A percentile compares a stretch with the other conserved stretches of the same genome.
phyloP scores from a whole-genome alignment of 2,888 invertebrate species.

The Calliscelio sp. region DNA sequence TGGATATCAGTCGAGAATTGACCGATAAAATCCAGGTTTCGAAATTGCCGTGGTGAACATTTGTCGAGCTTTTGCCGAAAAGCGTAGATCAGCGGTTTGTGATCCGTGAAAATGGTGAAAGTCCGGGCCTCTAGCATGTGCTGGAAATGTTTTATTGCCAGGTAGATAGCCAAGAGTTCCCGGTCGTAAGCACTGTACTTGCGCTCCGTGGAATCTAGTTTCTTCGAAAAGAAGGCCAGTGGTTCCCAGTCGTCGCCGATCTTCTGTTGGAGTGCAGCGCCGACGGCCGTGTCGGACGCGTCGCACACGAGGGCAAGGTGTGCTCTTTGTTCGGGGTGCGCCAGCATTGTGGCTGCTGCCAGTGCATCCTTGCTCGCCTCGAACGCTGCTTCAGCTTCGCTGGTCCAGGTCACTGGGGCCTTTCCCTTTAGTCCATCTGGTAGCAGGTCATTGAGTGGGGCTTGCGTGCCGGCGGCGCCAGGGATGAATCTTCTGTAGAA shows the following conservation, averaged over 20 bases:
- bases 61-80: constrained; percentile 38
- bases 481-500: constrained; percentile 53
- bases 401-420: too few species aligned
- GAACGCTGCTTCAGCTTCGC: too few species aligned
- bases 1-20: constrained; percentile 20
- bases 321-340: too few species aligned
- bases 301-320: too few species aligned
- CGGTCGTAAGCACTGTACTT: constrained; percentile 20
- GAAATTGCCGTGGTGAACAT: constrained; percentile 55
- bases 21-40: too few species aligned
- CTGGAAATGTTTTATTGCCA: constrained; percentile 46
- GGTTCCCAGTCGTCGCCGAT: neutral
- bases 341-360: too few species aligned
- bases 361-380: too few species aligned
- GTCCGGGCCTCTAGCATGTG: constrained; percentile 42
- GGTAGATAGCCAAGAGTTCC: constrained; percentile 36
- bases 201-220: constrained; percentile 18
- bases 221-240: constrained; percentile 49
- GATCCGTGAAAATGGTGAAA: constrained; percentile 43
- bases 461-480: constrained; percentile 38
- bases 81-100: constrained; percentile 41
- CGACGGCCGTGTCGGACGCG: too few species aligned
- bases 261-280: too few species aligned
- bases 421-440: too few species aligned
- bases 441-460: constrained; percentile 36